Conservation (phyloP, 1,140 invertebrate species). For the Ips nitidus region DNA sequence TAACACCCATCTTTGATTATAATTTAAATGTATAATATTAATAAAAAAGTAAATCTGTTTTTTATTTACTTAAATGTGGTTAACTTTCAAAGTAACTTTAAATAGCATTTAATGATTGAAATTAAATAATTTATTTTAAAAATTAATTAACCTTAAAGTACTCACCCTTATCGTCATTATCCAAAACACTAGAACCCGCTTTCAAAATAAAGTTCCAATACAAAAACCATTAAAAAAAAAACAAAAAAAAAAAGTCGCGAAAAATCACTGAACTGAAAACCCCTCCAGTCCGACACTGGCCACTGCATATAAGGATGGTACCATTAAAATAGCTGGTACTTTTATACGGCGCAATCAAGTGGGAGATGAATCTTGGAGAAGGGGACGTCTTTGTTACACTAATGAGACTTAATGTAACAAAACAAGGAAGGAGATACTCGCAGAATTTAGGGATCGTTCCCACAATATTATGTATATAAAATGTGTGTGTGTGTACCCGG, state of each 20-base stretch:
- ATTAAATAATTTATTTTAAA: too few species aligned
- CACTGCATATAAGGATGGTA: constrained; percentile 41
- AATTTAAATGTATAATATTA: too few species aligned
- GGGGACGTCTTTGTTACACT: constrained; percentile 39
- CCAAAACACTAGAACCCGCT: constrained; percentile 12
- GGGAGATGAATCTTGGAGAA: constrained; percentile 39
- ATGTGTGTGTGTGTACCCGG: too few species aligned
- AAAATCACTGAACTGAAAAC: constrained; percentile 15
- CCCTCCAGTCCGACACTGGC: constrained; percentile 40
- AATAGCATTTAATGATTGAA: too few species aligned
- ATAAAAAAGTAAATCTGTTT: too few species aligned
- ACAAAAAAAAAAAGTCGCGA: neutral
- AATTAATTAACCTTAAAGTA: neutral
- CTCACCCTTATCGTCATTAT: constrained; percentile 39
- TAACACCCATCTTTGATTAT: neutral
- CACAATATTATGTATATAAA: too few species aligned
- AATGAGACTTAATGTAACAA: constrained; percentile 41
- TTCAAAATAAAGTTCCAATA: constrained; percentile 4
- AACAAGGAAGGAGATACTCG: neutral
- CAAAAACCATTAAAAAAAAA: neutral
- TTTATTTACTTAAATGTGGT: too few species aligned
- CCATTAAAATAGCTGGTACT: constrained; percentile 41
- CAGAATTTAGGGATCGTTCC: constrained; percentile 4
- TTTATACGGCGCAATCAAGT: constrained; percentile 40
- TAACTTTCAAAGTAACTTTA: too few species aligned